Evolutionary conservation across 1,140 invertebrate genomes (phyloP), one percentile per base, ranked within the genome.

Genomic region (Euwallacea fornicatus): DNA sequence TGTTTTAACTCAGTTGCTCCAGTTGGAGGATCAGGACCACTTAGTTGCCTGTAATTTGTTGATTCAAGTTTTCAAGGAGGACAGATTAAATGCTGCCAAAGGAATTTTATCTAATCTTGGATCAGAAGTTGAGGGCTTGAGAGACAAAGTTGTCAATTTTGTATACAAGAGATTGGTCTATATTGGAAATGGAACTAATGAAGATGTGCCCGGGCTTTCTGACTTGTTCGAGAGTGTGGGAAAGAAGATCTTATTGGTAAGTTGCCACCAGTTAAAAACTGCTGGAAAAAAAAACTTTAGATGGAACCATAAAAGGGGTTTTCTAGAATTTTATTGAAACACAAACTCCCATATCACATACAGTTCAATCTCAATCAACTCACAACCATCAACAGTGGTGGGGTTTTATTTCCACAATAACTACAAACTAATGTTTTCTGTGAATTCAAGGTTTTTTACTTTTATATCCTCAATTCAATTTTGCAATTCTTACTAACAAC

Each of bases 81-180:
- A 88, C 74, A 83, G 86, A 4, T 84, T 85, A 86, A 90, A 88
- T 78, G 88, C 93, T 0, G 82, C 98, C 56, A 88, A 88, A 73
- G 94, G 94, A 47, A 83, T 98, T 65, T 98, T 97, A 80, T 89
- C 88, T 74, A 94, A 96, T 84, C 93, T 98, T 72, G 83, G 91
- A 13, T 89, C 88, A 74, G 92, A 90, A 46, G 89, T 90, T 69
- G 90, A 91, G 76, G 87, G 91, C 9, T 90, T 94, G 0, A 85
- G 95, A 64, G 94, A 97, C 76, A 88, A 92, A 78, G 93, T 91
- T 78, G 90, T 98, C 43, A 93, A 95, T 78, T 98, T 97, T 82
- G 83, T 98, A 73, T 86, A 88, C 13, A 87, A 88, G 0, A 97
- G 96, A 83, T 59, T 78, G n/a, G 81, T 97, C 0, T 93, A 93